Base-by-base conservation (phyloP, 2,888 invertebrate genomes). In the Cerceris rybyensis region DNA sequence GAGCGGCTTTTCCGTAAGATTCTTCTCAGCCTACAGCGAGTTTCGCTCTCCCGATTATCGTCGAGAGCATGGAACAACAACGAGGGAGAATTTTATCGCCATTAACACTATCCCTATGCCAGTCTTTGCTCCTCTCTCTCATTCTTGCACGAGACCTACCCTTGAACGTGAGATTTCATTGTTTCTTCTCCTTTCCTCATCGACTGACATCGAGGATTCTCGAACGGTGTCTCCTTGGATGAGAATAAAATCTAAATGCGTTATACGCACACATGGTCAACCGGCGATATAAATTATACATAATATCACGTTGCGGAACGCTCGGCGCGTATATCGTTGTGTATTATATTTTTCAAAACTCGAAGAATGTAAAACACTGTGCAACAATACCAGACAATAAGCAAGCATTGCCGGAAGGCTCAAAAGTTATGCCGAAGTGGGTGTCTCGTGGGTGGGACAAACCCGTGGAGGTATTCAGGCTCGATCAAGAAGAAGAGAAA, bases 371-470 rank as follows among this genome's bases (percentile, higher is more conserved):
- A 77, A 71, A 80, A 80, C 52, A 54, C 70, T 54, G 76, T 13
- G 54, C 80, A 76, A 81, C 75, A 83, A 80, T 79, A 65, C 76
- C 77, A 72, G 77, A 85, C 85, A 83, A 83, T 81, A 78, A 79
- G 64, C 75, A 73, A 60, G 67, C 69, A 78, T 67, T 70, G 84
- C 84, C 80, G 80, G 85, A 49, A 74, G 84, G 85, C 71, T 70
- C 60, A 84, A 84, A 85, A 84, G 76, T 83, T 74, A 75, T 84
- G 59, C 77, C 80, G 80, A 84, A 78, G 85, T 84, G 84, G 84
- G 84, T 84, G 84, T 84, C 83, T 83, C 83, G 84, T 84, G 83
- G 84, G 84, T 84, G 84, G 85, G 83, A 84, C 80, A 83, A 76
- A 81, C 79, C 83, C 74, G 72, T 54, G 68, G 54, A 43, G 72